Conservation (phyloP, 2,113 vertebrate genomes). For the Pristiophorus japonicus region DNA sequence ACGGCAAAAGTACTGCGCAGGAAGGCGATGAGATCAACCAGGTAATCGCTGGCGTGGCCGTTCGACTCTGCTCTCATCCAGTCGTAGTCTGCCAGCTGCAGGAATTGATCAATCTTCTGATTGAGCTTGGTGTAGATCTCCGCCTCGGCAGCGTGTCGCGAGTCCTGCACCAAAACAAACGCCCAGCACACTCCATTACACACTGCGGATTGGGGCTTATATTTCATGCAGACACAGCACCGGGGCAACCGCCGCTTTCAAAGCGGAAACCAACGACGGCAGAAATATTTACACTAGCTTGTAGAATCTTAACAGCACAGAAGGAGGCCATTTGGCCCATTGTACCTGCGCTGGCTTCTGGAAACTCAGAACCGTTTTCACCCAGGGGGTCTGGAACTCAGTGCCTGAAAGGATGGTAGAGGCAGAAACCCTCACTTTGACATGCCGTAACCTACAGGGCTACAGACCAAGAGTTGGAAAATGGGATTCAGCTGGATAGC, state of each 20-base stretch:
- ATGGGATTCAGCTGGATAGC: too few relatives aligned
- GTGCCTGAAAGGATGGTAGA: too few relatives aligned
- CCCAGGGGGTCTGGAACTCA: too few relatives aligned
- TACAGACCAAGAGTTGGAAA: too few relatives aligned
- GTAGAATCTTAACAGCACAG: background rate
- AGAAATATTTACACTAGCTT: background rate
- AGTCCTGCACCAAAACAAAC: conserved; percentile 64
- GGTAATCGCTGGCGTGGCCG: conserved; percentile 76
- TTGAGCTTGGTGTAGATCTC: conserved; percentile 97
- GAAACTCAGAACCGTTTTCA: too few relatives aligned
- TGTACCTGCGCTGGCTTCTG: background rate
- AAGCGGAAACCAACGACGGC: background rate
- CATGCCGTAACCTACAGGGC: too few relatives aligned
- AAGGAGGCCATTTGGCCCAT: background rate
- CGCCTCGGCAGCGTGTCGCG: conserved; percentile 89
- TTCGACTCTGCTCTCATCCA: conserved; percentile 71
- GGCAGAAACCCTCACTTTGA: too few relatives aligned
- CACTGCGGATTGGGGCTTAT: background rate
- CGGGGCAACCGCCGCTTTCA: background rate
- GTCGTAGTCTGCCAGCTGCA: conserved; percentile 92
- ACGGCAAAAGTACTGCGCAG: conserved; percentile 90
- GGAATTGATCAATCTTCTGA: conserved; percentile 95
- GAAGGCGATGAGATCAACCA: conserved; percentile 87
- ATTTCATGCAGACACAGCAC: background rate
- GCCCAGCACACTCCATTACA: background rate